Percentiles rank a stretch among this genome's conserved stretches.
phyloP scores from a whole-genome alignment of 1,140 invertebrate species.

The Tetragonula clypearis region DNA sequence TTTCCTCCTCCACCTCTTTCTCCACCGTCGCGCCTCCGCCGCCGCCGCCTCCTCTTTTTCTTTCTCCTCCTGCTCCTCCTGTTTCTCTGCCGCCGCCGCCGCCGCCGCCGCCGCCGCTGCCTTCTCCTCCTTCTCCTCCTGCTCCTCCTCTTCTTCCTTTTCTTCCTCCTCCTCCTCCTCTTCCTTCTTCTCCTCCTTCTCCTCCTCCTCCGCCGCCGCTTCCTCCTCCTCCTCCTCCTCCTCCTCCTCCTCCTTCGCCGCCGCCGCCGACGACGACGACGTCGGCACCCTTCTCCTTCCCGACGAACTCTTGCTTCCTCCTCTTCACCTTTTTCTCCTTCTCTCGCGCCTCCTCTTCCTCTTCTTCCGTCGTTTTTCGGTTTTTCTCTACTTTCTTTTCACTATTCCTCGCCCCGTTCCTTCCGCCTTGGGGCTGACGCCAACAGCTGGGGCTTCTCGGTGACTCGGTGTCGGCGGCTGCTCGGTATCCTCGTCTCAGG shows the following conservation, averaged over 20 bases:
- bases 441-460: slow-evolving; percentile 74
- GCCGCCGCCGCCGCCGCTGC: slow-evolving; percentile 36
- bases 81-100: not conserved
- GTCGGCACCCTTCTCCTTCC: slow-evolving; percentile 60
- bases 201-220: slow-evolving; percentile 11
- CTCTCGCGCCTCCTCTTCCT: slow-evolving; percentile 65
- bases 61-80: slow-evolving; percentile 1
- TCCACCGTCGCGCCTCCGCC: slow-evolving; percentile 35
- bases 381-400: slow-evolving; percentile 65
- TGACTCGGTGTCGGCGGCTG: slow-evolving; percentile 72
- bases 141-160: slow-evolving; percentile 1
- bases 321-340: slow-evolving; percentile 64
- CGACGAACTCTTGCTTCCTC: slow-evolving; percentile 60
- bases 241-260: slow-evolving; percentile 49
- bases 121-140: slow-evolving; percentile 22
- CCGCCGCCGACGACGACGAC: slow-evolving; percentile 63
- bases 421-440: slow-evolving; percentile 77
- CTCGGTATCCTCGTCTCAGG: slow-evolving; percentile 66
- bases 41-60: slow-evolving; percentile 19
- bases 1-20: slow-evolving; percentile 38
- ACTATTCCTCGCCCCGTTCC: slow-evolving; percentile 78
- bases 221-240: slow-evolving; percentile 35
- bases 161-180: slow-evolving; percentile 9
- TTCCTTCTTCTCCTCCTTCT: slow-evolving; percentile 1
- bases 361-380: slow-evolving; percentile 65